Evolutionary conservation across 1,140 invertebrate genomes (phyloP), one percentile per base, ranked within the genome.

Genomic region (Augochlora pura): DNA sequence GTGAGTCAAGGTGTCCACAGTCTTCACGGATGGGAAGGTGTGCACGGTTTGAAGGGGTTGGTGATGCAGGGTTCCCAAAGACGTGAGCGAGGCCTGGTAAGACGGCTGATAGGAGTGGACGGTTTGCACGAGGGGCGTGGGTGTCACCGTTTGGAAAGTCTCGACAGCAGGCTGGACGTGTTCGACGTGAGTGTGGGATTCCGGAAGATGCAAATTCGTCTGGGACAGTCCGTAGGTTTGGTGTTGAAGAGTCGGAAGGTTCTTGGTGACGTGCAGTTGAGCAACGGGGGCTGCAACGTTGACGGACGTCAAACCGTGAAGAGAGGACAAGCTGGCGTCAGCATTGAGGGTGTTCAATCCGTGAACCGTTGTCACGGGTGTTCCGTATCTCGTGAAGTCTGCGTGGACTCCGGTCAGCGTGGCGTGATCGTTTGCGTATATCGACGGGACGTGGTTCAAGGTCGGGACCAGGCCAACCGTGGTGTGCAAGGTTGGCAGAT

Each of bases 231-330:
- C 23, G 23, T 83, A 39, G 16, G 42, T 12, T 21, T 18, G 16
- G 5, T 21, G 16, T 7, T 21, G 18, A 2, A 21, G 0, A 25
- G 46, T 75, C 2, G 74, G 25, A 0, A 82, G 7, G n/a, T 32
- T 70, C 18, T 80, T 84, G 18, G 71, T 77, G 14, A 79, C 18
- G 3, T 77, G 77, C 5, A 76, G 21, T 0, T 66, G 42, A 9
- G 83, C 9, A 0, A 78, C 49, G 0, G 85, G 85, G 7, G 16
- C 6, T 18, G 5, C 49, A 52, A 52, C 4, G 49, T 52, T 14
- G 49, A 18, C 16, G 2, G 49, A 52, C 1, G 2, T 21, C 49
- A 52, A 1, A 16, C 49, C 18, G 3, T 77, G 77, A 2, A 76
- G 23, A 0, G 70, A 42, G 14, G 80, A 2, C 0, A 78, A 42